Evolutionary conservation across 2,113 vertebrate genomes (phyloP).

Genomic region (Pachycephala philippinensis): DNA sequence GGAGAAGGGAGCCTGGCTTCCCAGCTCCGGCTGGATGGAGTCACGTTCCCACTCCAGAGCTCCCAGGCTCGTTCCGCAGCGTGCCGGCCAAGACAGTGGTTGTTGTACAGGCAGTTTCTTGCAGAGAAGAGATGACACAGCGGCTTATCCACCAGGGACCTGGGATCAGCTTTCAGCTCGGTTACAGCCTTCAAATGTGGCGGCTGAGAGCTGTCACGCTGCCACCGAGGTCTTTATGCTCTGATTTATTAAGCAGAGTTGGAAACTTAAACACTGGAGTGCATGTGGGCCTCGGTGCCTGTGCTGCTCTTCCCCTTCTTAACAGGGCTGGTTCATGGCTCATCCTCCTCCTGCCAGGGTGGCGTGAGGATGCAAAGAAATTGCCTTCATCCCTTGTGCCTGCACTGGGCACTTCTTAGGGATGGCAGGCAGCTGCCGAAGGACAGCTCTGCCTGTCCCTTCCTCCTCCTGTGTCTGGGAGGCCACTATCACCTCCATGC

Average conservation of each 20-base stretch:
- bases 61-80: not conserved
- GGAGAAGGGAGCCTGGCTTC: constrained; percentile 2
- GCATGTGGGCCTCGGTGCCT: not conserved
- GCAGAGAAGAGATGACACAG: constrained; percentile 54
- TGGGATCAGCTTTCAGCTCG: constrained; percentile 39
- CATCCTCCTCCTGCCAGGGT: rapidly evolving
- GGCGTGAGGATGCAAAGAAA: not conserved
- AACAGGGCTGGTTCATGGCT: not conserved
- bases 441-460: not conserved
- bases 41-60: not conserved
- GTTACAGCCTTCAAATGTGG: constrained; percentile 49
- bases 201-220: constrained; percentile 54
- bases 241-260: constrained; percentile 52
- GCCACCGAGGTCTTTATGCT: constrained; percentile 53
- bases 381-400: not conserved
- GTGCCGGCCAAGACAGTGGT: not conserved
- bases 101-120: constrained; percentile 46
- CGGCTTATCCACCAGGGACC: constrained; percentile 42
- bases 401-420: not conserved
- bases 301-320: not conserved
- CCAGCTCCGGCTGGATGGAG: not conserved
- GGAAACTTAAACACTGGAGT: not conserved
- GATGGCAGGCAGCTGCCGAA: not conserved
- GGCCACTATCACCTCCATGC: not conserved
- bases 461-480: not conserved